Evolutionary conservation across 2,113 vertebrate genomes (phyloP).

Genomic region (Orthonyx spaldingii): DNA sequence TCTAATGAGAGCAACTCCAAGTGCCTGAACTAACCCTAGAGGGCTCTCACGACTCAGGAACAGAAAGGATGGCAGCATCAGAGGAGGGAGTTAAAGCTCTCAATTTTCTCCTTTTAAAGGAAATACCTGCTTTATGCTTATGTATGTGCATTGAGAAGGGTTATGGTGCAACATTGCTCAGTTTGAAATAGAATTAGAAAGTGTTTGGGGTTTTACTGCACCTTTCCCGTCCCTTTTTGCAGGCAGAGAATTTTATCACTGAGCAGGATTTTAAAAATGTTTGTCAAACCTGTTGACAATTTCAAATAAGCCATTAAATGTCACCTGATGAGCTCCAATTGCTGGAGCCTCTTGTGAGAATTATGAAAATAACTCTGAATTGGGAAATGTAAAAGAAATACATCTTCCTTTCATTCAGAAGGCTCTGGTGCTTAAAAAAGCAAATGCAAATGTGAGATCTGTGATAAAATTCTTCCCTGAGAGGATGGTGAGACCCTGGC

Average conservation of each 20-base stretch:
- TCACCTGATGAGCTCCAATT: not conserved
- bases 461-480: not conserved
- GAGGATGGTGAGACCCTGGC: not conserved
- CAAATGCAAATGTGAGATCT: not conserved
- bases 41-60: slow-evolving; percentile 10
- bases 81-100: not conserved
- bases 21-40: slow-evolving; percentile 17
- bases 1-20: not conserved
- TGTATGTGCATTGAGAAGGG: rapidly evolving
- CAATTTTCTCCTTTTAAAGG: not conserved
- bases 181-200: not conserved
- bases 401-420: not conserved
- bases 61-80: not conserved
- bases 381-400: not conserved
- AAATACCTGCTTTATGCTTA: not conserved
- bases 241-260: not conserved
- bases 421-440: not conserved
- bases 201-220: not conserved
- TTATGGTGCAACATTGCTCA: not conserved
- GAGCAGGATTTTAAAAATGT: not conserved
- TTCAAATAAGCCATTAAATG: not conserved
- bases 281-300: not conserved
- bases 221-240: not conserved
- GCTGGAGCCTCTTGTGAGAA: not conserved
- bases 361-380: not conserved